Evolutionary conservation across 2,113 vertebrate genomes (phyloP).

Genomic region (human (Homo sapiens)): GRCh38 chrY:4795001-4795500

Average conservation of each 20-base stretch:
- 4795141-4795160: not conserved
- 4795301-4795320: not conserved
- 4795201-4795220: not conserved
- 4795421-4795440: not conserved
- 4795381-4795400: not conserved
- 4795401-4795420: not conserved
- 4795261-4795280: not conserved
- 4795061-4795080: not conserved
- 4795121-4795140: not conserved
- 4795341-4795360: not conserved
- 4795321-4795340: not conserved
- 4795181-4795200: not conserved
- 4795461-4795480: not conserved
- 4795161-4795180: not conserved
- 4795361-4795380: not conserved
- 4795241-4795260: not conserved
- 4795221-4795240: not conserved
- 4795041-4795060: not conserved
- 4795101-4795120: not conserved
- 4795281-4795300: not conserved
- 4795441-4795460: not conserved
- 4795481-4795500: not conserved
- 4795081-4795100: not conserved
- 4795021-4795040: not conserved
- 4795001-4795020: not conserved